phyloP scores from a whole-genome alignment of 2,888 invertebrate genomes.

The Cylindroiulus punctatus region DNA sequence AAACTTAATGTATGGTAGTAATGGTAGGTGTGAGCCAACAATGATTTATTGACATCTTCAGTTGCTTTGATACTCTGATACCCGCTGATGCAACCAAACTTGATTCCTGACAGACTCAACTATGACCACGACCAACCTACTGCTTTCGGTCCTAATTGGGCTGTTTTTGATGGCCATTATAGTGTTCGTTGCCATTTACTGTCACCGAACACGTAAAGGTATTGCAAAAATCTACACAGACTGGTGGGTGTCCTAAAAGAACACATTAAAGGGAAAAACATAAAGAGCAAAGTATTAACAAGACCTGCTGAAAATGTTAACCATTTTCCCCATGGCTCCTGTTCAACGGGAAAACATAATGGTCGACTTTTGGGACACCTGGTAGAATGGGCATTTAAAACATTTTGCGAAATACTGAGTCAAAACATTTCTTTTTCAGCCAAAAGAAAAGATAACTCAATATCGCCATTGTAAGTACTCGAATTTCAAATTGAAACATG shows the following conservation, averaged over 20 bases:
- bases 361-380: no score
- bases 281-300: no score
- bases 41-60: not conserved
- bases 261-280: no score
- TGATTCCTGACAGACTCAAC: not conserved
- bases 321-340: no score
- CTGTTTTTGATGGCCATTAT: not conserved
- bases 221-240: not conserved
- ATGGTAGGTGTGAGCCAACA: not conserved
- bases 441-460: not conserved
- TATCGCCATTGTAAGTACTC: not conserved
- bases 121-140: not conserved
- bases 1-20: no score
- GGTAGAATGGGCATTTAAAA: no score
- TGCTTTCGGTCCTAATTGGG: not conserved
- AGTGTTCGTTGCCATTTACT: not conserved
- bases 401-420: not conserved
- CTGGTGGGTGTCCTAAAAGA: no score
- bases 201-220: not conserved
- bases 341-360: no score
- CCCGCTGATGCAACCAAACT: not conserved
- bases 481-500: no score
- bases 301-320: no score
- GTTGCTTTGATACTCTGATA: not conserved
- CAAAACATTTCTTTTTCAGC: not conserved